Conservation (phyloP, 2,797 vertebrate species). For the Amphiprion clarkii region DNA sequence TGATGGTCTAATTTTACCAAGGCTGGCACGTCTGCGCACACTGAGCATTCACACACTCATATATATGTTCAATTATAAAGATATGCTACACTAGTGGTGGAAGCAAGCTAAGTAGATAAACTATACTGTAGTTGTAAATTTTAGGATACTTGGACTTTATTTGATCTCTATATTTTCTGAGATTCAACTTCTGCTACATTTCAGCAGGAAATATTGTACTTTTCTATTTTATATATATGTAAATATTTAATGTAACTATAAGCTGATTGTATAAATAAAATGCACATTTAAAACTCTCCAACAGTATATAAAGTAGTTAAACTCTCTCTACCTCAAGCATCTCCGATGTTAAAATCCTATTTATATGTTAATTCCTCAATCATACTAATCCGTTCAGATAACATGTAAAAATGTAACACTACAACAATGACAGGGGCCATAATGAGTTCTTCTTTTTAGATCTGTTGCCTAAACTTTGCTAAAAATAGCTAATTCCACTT, state of each 20-base stretch:
- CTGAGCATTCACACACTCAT: slow-evolving; percentile 3
- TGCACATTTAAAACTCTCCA: too few species aligned
- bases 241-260: not conserved
- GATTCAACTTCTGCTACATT: not conserved
- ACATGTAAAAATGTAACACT: too few species aligned
- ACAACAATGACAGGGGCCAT: too few species aligned
- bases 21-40: slow-evolving; percentile 32
- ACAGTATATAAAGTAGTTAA: not conserved
- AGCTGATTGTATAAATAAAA: not conserved
- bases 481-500: not conserved
- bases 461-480: too few species aligned
- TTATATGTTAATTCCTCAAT: not conserved
- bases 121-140: not conserved
- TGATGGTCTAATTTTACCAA: slow-evolving; percentile 88
- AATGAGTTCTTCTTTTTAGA: too few species aligned
- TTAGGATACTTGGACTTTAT: too few species aligned
- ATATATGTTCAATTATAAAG: slow-evolving; percentile 12
- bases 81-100: not conserved
- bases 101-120: not conserved
- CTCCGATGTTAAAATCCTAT: too few species aligned
- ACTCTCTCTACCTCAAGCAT: not conserved
- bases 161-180: not conserved
- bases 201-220: too few species aligned
- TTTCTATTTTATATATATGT: too few species aligned
- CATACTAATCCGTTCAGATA: not conserved